Percentiles rank a stretch among this genome's conserved stretches.
Evolutionary conservation across 2,888 invertebrate genomes (phyloP).

Genomic region (Sipha maydis): DNA sequence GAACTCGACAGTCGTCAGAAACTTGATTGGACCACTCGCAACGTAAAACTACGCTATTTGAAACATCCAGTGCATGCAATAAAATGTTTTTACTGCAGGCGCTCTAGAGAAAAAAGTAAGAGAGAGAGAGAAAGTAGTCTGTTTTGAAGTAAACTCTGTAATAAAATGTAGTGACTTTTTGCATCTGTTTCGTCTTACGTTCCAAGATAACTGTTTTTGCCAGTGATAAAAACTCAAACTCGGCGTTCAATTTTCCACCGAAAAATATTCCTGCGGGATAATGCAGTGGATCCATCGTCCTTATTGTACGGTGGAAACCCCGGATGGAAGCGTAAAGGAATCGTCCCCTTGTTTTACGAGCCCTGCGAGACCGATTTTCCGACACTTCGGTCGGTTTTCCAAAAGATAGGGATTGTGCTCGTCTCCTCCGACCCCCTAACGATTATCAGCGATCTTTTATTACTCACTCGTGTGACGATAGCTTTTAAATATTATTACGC

Average conservation of each 20-base stretch:
- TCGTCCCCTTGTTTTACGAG: conserved; percentile 43
- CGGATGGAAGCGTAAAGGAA: conserved; percentile 34
- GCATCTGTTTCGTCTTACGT: conserved; percentile 24
- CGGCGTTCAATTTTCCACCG: conserved; percentile 34
- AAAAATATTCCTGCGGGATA: conserved; percentile 53
- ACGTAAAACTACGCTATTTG: neutral
- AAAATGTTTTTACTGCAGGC: conserved; percentile 22
- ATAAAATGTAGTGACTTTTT: conserved; percentile 53
- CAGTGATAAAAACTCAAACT: conserved; percentile 33
- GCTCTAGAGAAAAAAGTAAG: neutral
- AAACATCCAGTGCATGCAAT: neutral
- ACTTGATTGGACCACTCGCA: neutral
- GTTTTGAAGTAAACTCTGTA: conserved; percentile 36
- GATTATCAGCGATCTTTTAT: conserved; percentile 53
- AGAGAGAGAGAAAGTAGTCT: neutral
- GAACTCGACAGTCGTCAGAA: neutral
- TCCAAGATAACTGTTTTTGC: conserved; percentile 10
- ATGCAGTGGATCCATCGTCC: neutral
- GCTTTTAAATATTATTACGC: conserved; percentile 55
- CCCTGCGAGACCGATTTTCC: conserved; percentile 51
- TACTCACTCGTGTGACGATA: conserved; percentile 37
- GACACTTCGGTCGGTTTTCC: neutral
- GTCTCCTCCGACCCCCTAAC: neutral
- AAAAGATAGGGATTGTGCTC: conserved; percentile 24
- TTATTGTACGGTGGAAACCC: conserved; percentile 12